Evolutionary conservation across 2,888 invertebrate species (phyloP).

Genomic region (Nemurella pictetii): DNA sequence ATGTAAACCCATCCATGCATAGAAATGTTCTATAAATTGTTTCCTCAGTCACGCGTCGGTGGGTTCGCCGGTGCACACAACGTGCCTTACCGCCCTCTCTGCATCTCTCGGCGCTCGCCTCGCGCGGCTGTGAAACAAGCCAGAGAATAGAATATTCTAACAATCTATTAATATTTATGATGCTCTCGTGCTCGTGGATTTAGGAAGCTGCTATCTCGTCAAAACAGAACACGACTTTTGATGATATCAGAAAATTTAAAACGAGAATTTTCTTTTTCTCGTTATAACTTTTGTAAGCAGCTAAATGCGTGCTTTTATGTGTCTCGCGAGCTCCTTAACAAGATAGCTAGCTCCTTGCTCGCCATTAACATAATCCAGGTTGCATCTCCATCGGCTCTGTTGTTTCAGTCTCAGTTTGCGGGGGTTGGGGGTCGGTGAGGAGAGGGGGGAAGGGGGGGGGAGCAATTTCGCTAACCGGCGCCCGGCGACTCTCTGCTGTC

Average conservation of each 20-base stretch:
- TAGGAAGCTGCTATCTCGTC: constrained; percentile 5
- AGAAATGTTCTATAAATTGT: not conserved
- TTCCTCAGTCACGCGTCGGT: not conserved
- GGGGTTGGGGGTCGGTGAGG: not conserved
- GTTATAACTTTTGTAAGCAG: not conserved
- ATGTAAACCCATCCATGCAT: constrained; percentile 2
- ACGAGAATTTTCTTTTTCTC: constrained; percentile 4
- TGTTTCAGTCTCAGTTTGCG: not conserved
- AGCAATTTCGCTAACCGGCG: not conserved
- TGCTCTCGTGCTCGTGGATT: not conserved
- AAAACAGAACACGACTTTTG: constrained; percentile 12
- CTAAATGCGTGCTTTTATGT: constrained; percentile 2
- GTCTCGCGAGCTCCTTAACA: not conserved
- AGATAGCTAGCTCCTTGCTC: not conserved
- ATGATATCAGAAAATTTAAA: not conserved
- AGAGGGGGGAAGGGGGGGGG: not conserved
- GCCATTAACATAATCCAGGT: not conserved
- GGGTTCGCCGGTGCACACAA: not conserved
- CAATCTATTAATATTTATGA: constrained; percentile 17
- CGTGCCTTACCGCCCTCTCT: not conserved
- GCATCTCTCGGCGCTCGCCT: not conserved
- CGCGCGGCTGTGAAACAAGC: not conserved
- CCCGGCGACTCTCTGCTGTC: not conserved
- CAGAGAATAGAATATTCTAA: not conserved
- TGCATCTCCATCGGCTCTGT: constrained; percentile 2